Base-by-base conservation (phyloP, 2,113 vertebrate genomes). In the Trogon melanurus region DNA sequence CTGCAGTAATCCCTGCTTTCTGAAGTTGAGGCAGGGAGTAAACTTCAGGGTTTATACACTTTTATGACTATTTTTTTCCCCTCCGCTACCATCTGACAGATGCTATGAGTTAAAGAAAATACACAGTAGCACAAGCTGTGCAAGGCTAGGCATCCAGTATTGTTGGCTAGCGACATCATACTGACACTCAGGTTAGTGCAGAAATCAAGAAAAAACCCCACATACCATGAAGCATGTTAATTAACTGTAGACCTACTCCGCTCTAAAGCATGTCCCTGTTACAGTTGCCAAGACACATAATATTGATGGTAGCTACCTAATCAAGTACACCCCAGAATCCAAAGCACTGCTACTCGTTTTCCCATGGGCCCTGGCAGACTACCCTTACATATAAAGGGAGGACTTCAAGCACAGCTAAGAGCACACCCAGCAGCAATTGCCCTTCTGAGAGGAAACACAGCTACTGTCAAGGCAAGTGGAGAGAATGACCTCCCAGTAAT, bases 391-490 rank as follows among this genome's bases (percentile, higher is more conserved):
- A 1, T 7, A 34, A 69, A 25, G 23, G 32, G 51, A 74, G 16
- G 13, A 34, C 19, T 71, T 29, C 30, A 79, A 50, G 10, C 6
- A 50, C 19, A 64, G 36, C 29, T 32, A 21, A 7, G 10, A 50
- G 17, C 65, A 62, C 8, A 13, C 5, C 13, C 21, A 32, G 29
- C 22, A 92, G 50, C 65, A 86, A 25, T 8, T 78, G 51, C n/a
- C 22, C 19, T n/a, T 8, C 32, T 2, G 13, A 58, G 20, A 47
- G 3, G 8, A 34, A 5, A 3, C 1, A 3, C 19, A 72, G 12
- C 34, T 30, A 36, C 15, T 16, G n/a, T 13, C n/a, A 48, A 41
- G 9, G 13, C 17, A 70, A 73, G 26, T 13, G 11, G 11, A 79
- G 15, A 5, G 16, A 90, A 36, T 13, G 32, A 48, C 26, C 6